phyloP scores from a whole-genome alignment of 2,888 invertebrate species.

The Ptychoptera albimana region DNA sequence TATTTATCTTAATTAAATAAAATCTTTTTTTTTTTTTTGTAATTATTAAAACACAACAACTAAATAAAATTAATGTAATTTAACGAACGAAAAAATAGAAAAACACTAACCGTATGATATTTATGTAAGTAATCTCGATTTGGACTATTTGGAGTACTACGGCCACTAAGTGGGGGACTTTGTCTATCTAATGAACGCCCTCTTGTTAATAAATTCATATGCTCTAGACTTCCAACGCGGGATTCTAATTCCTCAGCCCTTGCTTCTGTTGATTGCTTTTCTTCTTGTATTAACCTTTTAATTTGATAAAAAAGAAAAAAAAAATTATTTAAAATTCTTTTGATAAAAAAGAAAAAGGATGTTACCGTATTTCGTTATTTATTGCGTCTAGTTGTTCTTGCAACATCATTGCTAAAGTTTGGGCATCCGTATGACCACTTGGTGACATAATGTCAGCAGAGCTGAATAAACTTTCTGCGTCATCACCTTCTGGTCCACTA shows the following conservation, averaged over 20 bases:
- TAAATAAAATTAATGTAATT: background rate
- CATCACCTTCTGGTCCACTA: slow-evolving; percentile 70
- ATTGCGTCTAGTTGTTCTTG: slow-evolving; percentile 99
- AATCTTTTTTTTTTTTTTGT: background rate
- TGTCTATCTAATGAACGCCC: slow-evolving; percentile 54
- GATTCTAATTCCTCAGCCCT: slow-evolving; percentile 95
- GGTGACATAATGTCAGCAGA: slow-evolving; percentile 57
- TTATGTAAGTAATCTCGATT: slow-evolving; percentile 78
- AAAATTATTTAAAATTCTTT: slow-evolving; percentile 3
- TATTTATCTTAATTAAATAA: background rate
- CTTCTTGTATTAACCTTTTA: slow-evolving; percentile 61
- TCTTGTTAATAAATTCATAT: slow-evolving; percentile 68
- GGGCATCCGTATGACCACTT: slow-evolving; percentile 75
- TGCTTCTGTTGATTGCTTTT: slow-evolving; percentile 93
- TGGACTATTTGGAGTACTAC: slow-evolving; percentile 76
- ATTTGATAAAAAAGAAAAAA: background rate
- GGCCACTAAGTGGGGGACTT: slow-evolving; percentile 76
- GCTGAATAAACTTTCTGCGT: slow-evolving; percentile 62
- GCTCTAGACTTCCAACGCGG: slow-evolving; percentile 85
- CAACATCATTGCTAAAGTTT: slow-evolving; percentile 93
- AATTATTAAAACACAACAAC: background rate
- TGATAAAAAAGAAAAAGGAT: too few relatives aligned
- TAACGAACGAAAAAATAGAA: background rate
- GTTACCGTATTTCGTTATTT: slow-evolving; percentile 81
- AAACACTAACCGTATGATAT: slow-evolving; percentile 78